Evolutionary conservation across 2,113 vertebrate genomes (phyloP), one percentile per base, ranked within the genome.

Genomic region (Brachirus orientalis): DNA sequence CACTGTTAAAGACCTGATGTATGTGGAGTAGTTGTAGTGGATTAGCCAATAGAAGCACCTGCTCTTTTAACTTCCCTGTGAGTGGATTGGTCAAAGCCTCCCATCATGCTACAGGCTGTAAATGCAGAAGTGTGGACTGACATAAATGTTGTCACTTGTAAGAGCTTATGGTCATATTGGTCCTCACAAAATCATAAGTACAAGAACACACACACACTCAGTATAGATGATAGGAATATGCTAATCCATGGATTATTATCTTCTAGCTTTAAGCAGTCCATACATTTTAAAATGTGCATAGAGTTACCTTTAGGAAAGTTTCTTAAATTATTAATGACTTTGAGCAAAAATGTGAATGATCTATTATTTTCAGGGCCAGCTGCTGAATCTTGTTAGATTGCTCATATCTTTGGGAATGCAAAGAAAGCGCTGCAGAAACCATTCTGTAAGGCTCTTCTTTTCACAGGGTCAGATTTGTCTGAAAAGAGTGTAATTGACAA

Each of bases 311-410:
- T 60, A 55, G 69, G 56, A 65, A 55, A 55, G 50, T 58, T 47
- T 48, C 10, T 48, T 86, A 46, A 81, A 86, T 86, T 61, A 71
- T 85, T 77, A 63, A 86, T 54, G 20, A 14, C 6, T 59, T 64
- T 48, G 8, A 19, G 47, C 44, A 9, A 45, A 75, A 70, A 62
- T 80, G 75, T 50, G 11, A 82, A 77, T 12, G 40, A 43, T 43
- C 11, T 14, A 43, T 43, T 43, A 43, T 43, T 77, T 1, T 78
- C 41, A 8, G 64, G 59, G 57, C 63, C 16, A 7, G 22, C 16
- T 36, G 70, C 48, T 46, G 73, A 80, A 58, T 72, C 56, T 59
- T 65, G 66, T 69, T 8, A 72, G 76, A 82, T 20, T 28, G 45
- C 38, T 33, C 37, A 43, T 51, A 54, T 63, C 38, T 67, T 14